Base-by-base conservation (phyloP, 2,797 vertebrate genomes). In the Nothura maculosa region DNA sequence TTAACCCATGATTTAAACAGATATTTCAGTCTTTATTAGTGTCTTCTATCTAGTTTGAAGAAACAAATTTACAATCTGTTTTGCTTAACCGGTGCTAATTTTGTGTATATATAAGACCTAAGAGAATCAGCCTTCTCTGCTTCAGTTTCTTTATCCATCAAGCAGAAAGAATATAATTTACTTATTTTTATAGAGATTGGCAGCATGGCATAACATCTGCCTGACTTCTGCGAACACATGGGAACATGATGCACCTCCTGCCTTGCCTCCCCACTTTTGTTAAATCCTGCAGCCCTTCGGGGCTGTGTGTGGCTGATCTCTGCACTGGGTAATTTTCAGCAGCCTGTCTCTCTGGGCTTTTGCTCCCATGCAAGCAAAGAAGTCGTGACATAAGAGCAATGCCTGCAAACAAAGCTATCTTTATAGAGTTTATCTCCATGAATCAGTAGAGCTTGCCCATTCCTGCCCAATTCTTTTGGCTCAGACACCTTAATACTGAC, bases 381-480 rank as follows among this genome's bases (percentile, higher is more conserved):
- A 95, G 75, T 22, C 40, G 54, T 95, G 93, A 95, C 87, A 95
- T 93, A 79, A 36, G 93, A 91, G 92, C 82, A 9, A 92, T 87
- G 93, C 93, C 88, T 45, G 1, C 83, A 50, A 61, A 96, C 95
- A 96, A 96, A 95, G 78, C 93, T 74, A 25, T 89, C 89, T 94
- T 95, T 93, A 90, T 91, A 0, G 82, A 89, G 57, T 96, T 96
- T 91, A 89, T 92, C 92, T 94, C 82, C 90, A 40, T 87, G 92
- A 96, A 89, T 89, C 92, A 87, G 82, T 85, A 17, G 92, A 96
- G 93, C 93, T 74, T 96, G 95, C 94, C 95, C 64, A 38, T 95
- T 95, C 96, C 95, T 96, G 93, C 96, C 94, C 91, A 85, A 87
- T 55, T 84, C 89, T 95, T 91, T 93, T 96, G 94, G 95, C 95